Base-by-base conservation (phyloP, 2,888 invertebrate genomes). In the Ornithoptera priamus region DNA sequence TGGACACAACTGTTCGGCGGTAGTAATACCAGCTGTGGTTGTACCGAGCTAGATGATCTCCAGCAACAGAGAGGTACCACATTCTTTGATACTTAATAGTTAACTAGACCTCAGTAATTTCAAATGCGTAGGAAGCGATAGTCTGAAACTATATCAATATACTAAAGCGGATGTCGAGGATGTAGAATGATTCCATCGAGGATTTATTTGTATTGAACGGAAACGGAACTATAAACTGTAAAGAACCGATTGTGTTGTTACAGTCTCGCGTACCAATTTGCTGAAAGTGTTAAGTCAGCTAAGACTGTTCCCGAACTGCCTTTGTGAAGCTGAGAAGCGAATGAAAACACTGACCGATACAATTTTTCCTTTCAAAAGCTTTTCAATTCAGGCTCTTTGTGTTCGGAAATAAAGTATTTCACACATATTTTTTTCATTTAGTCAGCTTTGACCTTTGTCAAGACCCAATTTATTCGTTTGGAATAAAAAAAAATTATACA, bases 341-440 rank as follows among this genome's bases (percentile, higher is more conserved):
- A 53, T 53, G 53, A 53, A 53, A 53, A 53, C 53, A 53, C 53
- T 53, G 53, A 53, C 53, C 53, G 53, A 53, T n/a, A 53, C 18
- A 53, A 4, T 39, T 53, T 53, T n/a, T 53, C 17, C 53, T 53
- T 17, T 53, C 53, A 53, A 53, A 53, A 18, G 5, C 53, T 6
- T 53, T 53, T 17, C n/a, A 53, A 17, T 17, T n/a, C 53, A 53
- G n/a, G 1, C 0, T 15, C 17, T 53, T 53, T 53, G 53, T 53
- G 53, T n/a, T 53, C 53, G 53, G 17, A n/a, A 53, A 53, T 53
- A 53, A 53, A 53, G 17, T 18, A 53, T 53, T n/a, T n/a, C 18
- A 53, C 53, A 53, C 53, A n/a, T 53, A 15, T 53, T 39, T 39
- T 36, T 39, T 39, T 39, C 39, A 39, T 10, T 39, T 39, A 39